Conservation (phyloP, 2,797 vertebrate genomes). For the Chloroceryle inda region DNA sequence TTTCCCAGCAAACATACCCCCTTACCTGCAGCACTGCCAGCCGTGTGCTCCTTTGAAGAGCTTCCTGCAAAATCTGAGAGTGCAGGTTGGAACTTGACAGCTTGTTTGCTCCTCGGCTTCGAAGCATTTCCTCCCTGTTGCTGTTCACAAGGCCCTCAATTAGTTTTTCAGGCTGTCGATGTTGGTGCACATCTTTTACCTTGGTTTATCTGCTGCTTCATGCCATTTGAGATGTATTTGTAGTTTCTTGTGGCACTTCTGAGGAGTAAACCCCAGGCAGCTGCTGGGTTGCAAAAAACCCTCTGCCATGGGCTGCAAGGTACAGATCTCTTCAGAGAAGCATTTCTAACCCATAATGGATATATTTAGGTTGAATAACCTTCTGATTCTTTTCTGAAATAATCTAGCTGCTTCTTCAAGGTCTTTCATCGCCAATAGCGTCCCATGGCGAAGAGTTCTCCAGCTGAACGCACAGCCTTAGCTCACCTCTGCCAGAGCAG, state of each 20-base stretch:
- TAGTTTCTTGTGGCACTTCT: not conserved
- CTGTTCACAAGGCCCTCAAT: not conserved
- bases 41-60: not conserved
- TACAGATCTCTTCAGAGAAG: not conserved
- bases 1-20: fast-evolving
- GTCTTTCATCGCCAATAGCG: not conserved
- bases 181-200: not conserved
- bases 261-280: not conserved
- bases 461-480: not conserved
- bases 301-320: not conserved
- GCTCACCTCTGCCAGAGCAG: not conserved
- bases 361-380: not conserved
- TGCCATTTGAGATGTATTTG: not conserved
- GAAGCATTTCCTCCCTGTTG: fast-evolving
- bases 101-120: not conserved
- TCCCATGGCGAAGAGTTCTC: not conserved
- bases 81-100: not conserved
- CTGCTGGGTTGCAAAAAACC: not conserved
- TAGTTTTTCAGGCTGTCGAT: not conserved
- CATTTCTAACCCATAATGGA: not conserved
- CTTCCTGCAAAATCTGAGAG: not conserved
- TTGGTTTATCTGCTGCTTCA: not conserved
- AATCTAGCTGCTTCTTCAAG: not conserved
- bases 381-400: not conserved
- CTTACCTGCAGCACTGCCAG: not conserved